Percentiles rank a stretch among this genome's conserved stretches.
Conservation (phyloP, 2,888 invertebrate genomes). For the Nymphalis urticae region DNA sequence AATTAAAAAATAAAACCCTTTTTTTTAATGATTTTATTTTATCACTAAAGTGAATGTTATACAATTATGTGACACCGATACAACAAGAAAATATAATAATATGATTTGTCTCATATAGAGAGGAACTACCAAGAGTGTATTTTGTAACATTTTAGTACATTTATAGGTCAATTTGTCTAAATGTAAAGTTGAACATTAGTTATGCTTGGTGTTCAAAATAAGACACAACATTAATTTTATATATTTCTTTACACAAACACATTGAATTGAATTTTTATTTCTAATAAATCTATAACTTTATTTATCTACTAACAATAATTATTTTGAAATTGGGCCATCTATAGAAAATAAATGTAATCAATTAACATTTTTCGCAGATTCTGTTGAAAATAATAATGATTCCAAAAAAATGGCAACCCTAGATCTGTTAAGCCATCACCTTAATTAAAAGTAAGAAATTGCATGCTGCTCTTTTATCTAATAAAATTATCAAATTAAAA, state of each 20-base stretch:
- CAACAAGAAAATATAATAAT: slow-evolving; percentile 29
- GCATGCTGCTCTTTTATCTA: no score
- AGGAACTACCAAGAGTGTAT: slow-evolving; percentile 30
- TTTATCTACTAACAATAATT: slow-evolving; percentile 1
- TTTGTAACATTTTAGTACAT: slow-evolving; percentile 15
- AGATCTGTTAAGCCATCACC: no score
- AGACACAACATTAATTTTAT: slow-evolving; percentile 7
- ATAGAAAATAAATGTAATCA: not conserved
- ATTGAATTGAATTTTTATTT: slow-evolving; percentile 1
- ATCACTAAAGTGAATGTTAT: slow-evolving; percentile 16
- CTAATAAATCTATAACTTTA: not conserved
- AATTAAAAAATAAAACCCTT: not conserved
- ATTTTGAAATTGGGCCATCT: not conserved
- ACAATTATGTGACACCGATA: slow-evolving; percentile 27
- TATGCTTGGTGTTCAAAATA: slow-evolving; percentile 12
- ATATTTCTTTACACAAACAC: not conserved
- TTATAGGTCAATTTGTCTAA: slow-evolving; percentile 9
- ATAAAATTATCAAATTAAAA: no score
- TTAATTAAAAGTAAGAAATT: no score
- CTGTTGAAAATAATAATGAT: no score
- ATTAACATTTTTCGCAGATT: not conserved
- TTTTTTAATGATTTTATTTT: slow-evolving; percentile 23
- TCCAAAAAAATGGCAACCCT: no score
- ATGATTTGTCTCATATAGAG: slow-evolving; percentile 11
- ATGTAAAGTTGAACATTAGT: slow-evolving; percentile 1